A percentile compares a stretch with the other conserved stretches of the same genome.
Evolutionary conservation across 1,140 invertebrate species (phyloP).

Genomic region (Drosophila suzukii): DNA sequence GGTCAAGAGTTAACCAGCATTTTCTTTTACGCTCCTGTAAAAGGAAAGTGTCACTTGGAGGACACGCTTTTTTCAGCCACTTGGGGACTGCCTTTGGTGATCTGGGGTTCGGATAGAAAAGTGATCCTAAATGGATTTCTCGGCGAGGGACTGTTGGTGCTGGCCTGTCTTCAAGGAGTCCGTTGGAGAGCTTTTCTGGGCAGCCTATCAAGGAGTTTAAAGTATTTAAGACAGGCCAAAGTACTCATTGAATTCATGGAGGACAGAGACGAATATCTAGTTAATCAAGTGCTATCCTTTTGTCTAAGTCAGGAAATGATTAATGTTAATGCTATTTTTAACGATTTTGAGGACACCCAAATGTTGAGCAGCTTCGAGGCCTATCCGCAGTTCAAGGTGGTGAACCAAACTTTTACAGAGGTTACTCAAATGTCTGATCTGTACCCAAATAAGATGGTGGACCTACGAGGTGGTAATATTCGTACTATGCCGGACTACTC

Average conservation of each 20-base stretch:
- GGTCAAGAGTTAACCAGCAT: constrained; percentile 5
- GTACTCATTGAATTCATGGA: constrained; percentile 46
- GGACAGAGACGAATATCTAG: constrained; percentile 12
- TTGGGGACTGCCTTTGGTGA: constrained; percentile 3
- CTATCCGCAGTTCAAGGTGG: constrained; percentile 37
- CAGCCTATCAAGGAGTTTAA: constrained; percentile 16
- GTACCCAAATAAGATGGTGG: constrained; percentile 49
- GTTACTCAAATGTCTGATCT: neutral
- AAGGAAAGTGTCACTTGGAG: constrained; percentile 8
- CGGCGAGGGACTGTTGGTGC: constrained; percentile 23
- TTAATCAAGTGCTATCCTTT: constrained; percentile 18
- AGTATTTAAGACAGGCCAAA: constrained; percentile 40
- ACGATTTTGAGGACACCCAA: constrained; percentile 14
- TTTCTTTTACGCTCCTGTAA: constrained; percentile 16
- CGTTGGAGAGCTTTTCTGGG: constrained; percentile 31
- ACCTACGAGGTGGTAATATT: constrained; percentile 23
- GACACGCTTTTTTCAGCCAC: neutral
- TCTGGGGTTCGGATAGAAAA: constrained; percentile 27
- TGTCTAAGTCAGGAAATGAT: constrained; percentile 43
- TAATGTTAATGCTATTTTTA: constrained; percentile 35
- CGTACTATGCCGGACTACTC: constrained; percentile 61
- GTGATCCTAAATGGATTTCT: constrained; percentile 16
- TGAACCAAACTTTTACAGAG: neutral
- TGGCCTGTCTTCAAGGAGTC: constrained; percentile 46
- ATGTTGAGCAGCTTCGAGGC: constrained; percentile 29